These are phyloP conservation scores for Macropis europaea DNA, from an alignment of 2,888 invertebrate genomes.

Conservation along the genomic window DNA sequence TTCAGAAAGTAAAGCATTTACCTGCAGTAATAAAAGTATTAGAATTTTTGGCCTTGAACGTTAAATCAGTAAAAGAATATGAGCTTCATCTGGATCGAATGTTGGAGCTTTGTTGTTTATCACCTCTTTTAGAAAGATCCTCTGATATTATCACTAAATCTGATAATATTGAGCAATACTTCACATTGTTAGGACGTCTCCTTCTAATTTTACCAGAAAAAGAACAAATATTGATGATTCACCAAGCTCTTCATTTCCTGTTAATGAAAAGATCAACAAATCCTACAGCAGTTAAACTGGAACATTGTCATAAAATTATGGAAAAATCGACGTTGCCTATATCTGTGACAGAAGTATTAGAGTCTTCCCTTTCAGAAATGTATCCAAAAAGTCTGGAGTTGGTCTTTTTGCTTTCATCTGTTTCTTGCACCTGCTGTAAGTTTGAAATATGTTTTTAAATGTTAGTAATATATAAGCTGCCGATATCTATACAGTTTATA, in stretches of 20 bases:
- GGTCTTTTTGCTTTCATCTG: constrained; percentile 64
- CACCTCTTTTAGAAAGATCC: constrained; percentile 70
- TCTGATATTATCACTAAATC: constrained; percentile 68
- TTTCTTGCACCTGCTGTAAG: constrained; percentile 73
- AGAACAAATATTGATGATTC: constrained; percentile 49
- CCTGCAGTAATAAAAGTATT: constrained; percentile 71
- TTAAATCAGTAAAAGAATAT: constrained; percentile 61
- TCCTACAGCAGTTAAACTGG: constrained; percentile 53
- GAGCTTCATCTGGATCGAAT: constrained; percentile 66
- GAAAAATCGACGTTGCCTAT: constrained; percentile 75
- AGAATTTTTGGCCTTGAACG: constrained; percentile 70
- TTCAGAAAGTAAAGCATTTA: constrained; percentile 75
- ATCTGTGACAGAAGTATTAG: constrained; percentile 71
- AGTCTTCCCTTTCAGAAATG: constrained; percentile 67
- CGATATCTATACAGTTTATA: not conserved
- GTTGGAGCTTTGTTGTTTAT: constrained; percentile 70
- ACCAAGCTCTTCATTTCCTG: constrained; percentile 60
- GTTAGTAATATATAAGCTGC: too few relatives aligned
- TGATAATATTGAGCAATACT: constrained; percentile 72
- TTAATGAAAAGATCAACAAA: constrained; percentile 34
- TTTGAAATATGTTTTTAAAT: constrained; percentile 5
- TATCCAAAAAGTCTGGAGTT: constrained; percentile 73
- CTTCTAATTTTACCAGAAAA: constrained; percentile 65
- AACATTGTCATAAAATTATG: constrained; percentile 62
- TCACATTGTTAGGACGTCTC: constrained; percentile 74